phyloP scores from a whole-genome alignment of 2,888 invertebrate genomes.

The Lithophane semibrunnea region DNA sequence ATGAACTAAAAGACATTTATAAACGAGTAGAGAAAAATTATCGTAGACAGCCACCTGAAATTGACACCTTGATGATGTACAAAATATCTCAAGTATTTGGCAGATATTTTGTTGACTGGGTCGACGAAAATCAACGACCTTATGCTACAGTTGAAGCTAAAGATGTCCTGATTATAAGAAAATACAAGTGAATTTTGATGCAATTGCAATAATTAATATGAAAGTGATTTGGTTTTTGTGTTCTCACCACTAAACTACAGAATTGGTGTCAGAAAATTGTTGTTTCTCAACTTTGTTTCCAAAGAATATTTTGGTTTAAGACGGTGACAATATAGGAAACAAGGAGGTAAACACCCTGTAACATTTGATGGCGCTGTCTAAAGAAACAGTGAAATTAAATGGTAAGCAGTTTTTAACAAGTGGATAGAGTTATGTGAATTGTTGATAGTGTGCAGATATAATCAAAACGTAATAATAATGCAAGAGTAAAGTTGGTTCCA shows the following conservation, averaged over 20 bases:
- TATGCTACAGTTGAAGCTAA: conserved; percentile 8
- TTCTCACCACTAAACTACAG: not conserved
- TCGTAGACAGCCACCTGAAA: conserved; percentile 9
- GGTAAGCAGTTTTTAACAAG: not conserved
- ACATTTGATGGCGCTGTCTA: not conserved
- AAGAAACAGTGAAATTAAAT: not conserved
- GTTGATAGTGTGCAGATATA: conserved; percentile 9
- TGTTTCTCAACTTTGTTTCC: not conserved
- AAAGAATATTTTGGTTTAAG: not conserved
- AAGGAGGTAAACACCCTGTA: not conserved
- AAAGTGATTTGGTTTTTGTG: too few species aligned
- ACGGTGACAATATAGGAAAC: not conserved
- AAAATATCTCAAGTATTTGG: conserved; percentile 21
- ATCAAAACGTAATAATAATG: not conserved
- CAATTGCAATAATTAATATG: not conserved
- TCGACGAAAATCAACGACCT: conserved; percentile 21
- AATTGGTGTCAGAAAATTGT: not conserved
- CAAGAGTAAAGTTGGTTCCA: not conserved
- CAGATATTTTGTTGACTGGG: conserved; percentile 15
- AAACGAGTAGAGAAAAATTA: not conserved
- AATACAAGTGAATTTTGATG: conserved; percentile 1
- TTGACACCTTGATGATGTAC: conserved; percentile 6
- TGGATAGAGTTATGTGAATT: not conserved
- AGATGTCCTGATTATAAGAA: not conserved
- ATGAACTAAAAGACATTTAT: not conserved